Percentiles rank a stretch among this genome's conserved stretches.
These are phyloP conservation scores for Embiotoca jacksoni DNA, from an alignment of 2,113 vertebrate species.

Conservation along the genomic window DNA sequence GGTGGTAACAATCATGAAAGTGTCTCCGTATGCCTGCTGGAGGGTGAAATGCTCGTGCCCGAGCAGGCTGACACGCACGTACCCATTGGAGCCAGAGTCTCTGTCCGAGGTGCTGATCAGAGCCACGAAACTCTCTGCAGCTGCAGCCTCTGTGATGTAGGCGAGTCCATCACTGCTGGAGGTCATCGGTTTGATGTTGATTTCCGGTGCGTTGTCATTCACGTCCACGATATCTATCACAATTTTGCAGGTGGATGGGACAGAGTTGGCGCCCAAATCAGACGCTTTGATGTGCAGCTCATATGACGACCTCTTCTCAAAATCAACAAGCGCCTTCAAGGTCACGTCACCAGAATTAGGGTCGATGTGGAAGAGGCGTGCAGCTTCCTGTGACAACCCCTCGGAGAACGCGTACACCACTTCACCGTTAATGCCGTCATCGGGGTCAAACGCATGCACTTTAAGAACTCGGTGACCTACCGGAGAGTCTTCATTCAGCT, in stretches of 20 bases:
- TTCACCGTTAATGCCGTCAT: slow-evolving; percentile 81
- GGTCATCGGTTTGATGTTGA: slow-evolving; percentile 85
- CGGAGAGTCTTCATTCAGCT: slow-evolving; percentile 82
- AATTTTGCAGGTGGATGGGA: slow-evolving; percentile 78
- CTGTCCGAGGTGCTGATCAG: slow-evolving; percentile 85
- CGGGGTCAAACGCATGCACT: slow-evolving; percentile 83
- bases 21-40: slow-evolving; percentile 84
- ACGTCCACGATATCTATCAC: slow-evolving; percentile 82
- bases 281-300: slow-evolving; percentile 80
- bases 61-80: slow-evolving; percentile 80
- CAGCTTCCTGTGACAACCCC: slow-evolving; percentile 52
- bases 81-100: slow-evolving; percentile 85
- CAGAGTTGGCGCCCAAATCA: slow-evolving; percentile 73
- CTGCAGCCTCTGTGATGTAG: slow-evolving; percentile 85
- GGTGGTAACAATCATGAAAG: slow-evolving; percentile 83
- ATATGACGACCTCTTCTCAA: slow-evolving; percentile 78
- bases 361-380: slow-evolving; percentile 80
- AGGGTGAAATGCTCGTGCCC: slow-evolving; percentile 84
- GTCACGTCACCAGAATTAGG: slow-evolving; percentile 77
- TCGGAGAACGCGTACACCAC: slow-evolving; percentile 81
- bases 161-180: slow-evolving; percentile 81
- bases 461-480: slow-evolving; percentile 78
- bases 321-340: slow-evolving; percentile 78
- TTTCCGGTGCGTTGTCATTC: slow-evolving; percentile 85
- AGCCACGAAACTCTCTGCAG: slow-evolving; percentile 85